These are phyloP conservation scores for Epiblema foenella DNA, from an alignment of 2,888 invertebrate genomes.

Conservation along the genomic window DNA sequence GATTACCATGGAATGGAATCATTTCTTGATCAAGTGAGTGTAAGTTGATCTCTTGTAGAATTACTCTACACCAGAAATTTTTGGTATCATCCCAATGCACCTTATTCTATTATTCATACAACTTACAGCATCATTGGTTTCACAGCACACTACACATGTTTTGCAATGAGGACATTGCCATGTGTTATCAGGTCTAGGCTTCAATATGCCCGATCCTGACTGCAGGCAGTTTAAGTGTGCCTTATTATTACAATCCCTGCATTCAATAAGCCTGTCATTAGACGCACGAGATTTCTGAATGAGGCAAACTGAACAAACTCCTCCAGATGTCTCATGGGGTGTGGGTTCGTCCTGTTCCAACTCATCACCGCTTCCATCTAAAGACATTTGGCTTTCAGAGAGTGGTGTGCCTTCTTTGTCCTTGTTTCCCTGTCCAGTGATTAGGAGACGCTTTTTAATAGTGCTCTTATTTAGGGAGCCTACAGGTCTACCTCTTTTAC, in stretches of 20 bases:
- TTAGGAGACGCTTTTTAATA: slow-evolving; percentile 79
- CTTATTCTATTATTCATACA: neutral
- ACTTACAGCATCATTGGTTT: slow-evolving; percentile 90
- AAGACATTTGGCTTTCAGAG: slow-evolving; percentile 73
- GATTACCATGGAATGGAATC: too few species aligned
- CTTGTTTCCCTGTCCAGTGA: slow-evolving; percentile 60
- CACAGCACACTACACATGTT: slow-evolving; percentile 92
- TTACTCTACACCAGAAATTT: neutral
- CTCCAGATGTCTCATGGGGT: slow-evolving; percentile 79
- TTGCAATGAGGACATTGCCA: slow-evolving; percentile 97
- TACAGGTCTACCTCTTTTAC: slow-evolving; percentile 88
- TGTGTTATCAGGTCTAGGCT: slow-evolving; percentile 87
- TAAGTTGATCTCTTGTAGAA: neutral
- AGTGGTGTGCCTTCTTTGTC: slow-evolving; percentile 70
- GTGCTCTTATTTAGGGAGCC: slow-evolving; percentile 86
- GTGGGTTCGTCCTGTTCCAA: slow-evolving; percentile 73
- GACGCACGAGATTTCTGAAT: slow-evolving; percentile 84
- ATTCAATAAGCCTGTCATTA: slow-evolving; percentile 87
- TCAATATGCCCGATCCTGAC: slow-evolving; percentile 87
- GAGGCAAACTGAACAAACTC: slow-evolving; percentile 87
- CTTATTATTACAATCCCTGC: slow-evolving; percentile 90
- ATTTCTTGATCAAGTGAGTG: too few species aligned
- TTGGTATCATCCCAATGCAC: neutral
- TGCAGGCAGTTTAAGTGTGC: slow-evolving; percentile 89
- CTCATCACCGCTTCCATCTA: slow-evolving; percentile 78